Conservation (phyloP, 2,888 invertebrate genomes). For the Strigamia maritima region DNA sequence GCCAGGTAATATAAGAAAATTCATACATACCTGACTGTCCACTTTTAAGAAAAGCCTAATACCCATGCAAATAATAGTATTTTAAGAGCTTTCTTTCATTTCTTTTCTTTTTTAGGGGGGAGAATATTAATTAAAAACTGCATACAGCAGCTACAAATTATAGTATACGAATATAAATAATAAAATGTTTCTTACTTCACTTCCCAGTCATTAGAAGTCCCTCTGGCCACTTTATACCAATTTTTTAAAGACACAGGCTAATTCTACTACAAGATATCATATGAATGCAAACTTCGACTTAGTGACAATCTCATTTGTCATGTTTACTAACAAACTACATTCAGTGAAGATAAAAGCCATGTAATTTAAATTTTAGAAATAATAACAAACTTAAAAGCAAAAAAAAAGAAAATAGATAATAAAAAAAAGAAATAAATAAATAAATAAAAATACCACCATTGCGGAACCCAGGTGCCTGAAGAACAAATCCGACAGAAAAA, state of each 20-base stretch:
- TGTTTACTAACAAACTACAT: background rate
- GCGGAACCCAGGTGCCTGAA: background rate
- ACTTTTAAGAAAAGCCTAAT: background rate
- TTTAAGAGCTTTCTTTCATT: background rate
- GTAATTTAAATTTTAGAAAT: background rate
- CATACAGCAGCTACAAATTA: background rate
- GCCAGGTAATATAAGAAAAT: slow-evolving; percentile 13
- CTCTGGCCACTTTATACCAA: slow-evolving; percentile 6
- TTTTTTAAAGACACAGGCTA: background rate
- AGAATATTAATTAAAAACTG: background rate
- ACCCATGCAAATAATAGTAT: background rate
- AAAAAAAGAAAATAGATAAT: background rate
- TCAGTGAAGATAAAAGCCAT: background rate
- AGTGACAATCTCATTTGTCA: background rate
- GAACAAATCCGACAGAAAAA: slow-evolving; percentile 2
- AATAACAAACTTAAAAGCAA: background rate
- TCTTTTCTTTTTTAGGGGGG: background rate
- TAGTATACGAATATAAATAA: slow-evolving; percentile 3
- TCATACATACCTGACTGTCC: slow-evolving; percentile 33
- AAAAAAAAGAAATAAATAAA: background rate
- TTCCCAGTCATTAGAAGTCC: slow-evolving; percentile 15
- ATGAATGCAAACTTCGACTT: background rate
- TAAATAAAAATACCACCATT: background rate
- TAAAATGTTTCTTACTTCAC: slow-evolving; percentile 1
- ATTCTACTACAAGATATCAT: slow-evolving; percentile 7